Conservation (phyloP, 2,797 vertebrate species). For the Tenualosa ilisha region DNA sequence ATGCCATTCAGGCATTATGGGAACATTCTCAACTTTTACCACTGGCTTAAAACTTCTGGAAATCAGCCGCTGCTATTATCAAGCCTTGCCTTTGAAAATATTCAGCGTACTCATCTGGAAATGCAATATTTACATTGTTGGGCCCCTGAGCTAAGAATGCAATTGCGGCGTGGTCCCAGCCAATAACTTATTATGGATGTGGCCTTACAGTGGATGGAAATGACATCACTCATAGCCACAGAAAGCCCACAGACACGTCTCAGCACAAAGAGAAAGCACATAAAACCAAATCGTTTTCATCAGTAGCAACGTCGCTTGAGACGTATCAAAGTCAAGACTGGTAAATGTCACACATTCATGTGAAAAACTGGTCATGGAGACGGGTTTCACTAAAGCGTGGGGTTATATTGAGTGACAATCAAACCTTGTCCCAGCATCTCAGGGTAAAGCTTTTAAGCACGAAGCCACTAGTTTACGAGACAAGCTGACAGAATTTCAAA, state of each 20-base stretch:
- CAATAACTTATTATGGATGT: constrained; percentile 64
- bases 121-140: constrained; percentile 57
- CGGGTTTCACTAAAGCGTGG: not conserved
- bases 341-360: constrained; percentile 24
- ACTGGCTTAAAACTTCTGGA: constrained; percentile 50
- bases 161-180: constrained; percentile 54
- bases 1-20: constrained; percentile 30
- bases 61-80: constrained; percentile 52
- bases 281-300: constrained; percentile 12
- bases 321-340: not conserved
- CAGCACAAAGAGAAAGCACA: constrained; percentile 2
- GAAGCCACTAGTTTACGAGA: not conserved
- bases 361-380: not conserved
- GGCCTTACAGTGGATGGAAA: constrained; percentile 62
- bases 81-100: constrained; percentile 57
- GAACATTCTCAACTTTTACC: constrained; percentile 48
- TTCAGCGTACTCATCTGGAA: constrained; percentile 67
- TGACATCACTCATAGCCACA: constrained; percentile 51
- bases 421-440: not conserved
- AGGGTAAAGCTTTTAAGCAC: not conserved
- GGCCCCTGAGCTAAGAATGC: constrained; percentile 55
- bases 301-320: not conserved
- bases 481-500: not conserved
- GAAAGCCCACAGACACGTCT: constrained; percentile 31
- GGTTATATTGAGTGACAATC: constrained; percentile 5